Conservation (phyloP, 2,113 vertebrate species). For the Rhinopithecus roxellana region DNA sequence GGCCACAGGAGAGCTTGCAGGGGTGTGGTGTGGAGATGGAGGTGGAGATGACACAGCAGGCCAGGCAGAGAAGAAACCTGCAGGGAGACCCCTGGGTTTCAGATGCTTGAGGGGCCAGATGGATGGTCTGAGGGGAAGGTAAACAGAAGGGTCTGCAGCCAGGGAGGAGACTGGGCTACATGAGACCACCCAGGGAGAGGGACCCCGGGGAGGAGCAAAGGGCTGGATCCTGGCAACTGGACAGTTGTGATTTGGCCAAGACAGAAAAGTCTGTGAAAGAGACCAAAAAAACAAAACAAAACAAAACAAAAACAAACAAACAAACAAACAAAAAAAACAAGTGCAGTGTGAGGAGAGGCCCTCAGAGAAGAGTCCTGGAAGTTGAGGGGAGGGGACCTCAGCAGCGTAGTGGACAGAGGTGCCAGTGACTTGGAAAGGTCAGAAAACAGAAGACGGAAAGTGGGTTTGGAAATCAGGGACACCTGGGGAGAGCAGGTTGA, state of each 20-base stretch:
- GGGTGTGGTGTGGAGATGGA: background rate
- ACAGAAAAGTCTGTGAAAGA: background rate
- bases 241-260: background rate
- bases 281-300: too few species aligned
- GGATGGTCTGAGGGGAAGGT: accelerated
- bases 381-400: background rate
- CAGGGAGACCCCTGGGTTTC: accelerated
- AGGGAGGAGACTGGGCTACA: accelerated
- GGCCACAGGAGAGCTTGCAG: accelerated
- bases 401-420: accelerated
- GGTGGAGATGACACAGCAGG: background rate
- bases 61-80: accelerated
- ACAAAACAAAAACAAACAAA: too few species aligned
- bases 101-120: background rate
- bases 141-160: accelerated
- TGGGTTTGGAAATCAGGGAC: background rate
- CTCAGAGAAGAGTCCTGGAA: accelerated
- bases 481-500: background rate
- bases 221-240: background rate
- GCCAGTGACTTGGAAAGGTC: background rate
- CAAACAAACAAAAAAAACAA: accelerated
- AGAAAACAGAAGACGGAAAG: too few species aligned
- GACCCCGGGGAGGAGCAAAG: background rate
- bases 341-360: background rate
- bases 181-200: background rate